Conservation (phyloP, 1,140 invertebrate genomes). For the Batillaria attramentaria region DNA sequence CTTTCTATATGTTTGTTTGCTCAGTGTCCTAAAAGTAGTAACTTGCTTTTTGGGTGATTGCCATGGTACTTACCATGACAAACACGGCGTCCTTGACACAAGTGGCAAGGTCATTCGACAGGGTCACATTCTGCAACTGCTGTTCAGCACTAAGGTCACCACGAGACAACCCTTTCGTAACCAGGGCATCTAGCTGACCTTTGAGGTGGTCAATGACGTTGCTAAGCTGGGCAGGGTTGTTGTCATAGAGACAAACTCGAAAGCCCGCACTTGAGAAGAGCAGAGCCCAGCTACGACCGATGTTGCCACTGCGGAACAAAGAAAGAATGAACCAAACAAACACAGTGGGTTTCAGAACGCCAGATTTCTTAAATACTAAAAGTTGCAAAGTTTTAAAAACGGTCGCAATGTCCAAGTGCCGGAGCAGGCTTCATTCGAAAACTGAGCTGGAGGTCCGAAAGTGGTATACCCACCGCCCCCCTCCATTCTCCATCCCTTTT, state of each 20-base stretch:
- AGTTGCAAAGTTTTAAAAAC: too few species aligned
- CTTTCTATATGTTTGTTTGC: too few species aligned
- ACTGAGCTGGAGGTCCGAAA: too few species aligned
- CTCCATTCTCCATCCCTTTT: too few species aligned
- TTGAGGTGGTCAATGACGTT: constrained; percentile 81
- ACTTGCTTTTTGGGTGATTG: too few species aligned
- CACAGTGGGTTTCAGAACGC: too few species aligned
- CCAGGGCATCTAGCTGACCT: constrained; percentile 80
- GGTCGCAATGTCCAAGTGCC: too few species aligned
- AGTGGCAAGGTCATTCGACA: not conserved
- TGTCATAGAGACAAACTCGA: constrained; percentile 87
- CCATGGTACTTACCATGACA: not conserved
- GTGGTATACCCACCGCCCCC: too few species aligned
- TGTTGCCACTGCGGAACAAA: constrained; percentile 92
- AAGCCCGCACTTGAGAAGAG: constrained; percentile 93
- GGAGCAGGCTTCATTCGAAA: too few species aligned
- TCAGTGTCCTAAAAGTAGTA: too few species aligned
- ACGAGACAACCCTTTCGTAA: constrained; percentile 77
- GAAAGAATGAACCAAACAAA: too few species aligned
- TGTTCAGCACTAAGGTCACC: constrained; percentile 82
- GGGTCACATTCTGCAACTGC: constrained; percentile 72
- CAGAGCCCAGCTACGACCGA: constrained; percentile 96
- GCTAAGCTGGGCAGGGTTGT: constrained; percentile 81
- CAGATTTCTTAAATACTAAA: too few species aligned
- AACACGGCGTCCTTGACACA: not conserved